phyloP scores from a whole-genome alignment of 2,888 invertebrate species.

The Drosophila pullipes region DNA sequence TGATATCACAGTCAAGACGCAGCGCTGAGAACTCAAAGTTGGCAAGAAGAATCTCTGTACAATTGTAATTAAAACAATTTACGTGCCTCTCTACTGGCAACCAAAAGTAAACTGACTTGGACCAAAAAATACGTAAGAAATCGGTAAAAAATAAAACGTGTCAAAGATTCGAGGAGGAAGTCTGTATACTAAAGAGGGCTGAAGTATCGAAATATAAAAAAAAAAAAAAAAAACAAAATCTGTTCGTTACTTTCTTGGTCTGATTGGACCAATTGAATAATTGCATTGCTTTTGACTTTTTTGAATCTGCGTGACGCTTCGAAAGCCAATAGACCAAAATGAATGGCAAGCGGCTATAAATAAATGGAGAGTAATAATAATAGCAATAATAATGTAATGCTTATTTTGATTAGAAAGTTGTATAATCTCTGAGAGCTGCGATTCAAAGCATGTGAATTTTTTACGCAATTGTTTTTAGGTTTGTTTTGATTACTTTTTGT shows the following conservation, averaged over 20 bases:
- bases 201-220: background rate
- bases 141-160: slow-evolving; percentile 24
- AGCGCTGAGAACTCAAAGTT: slow-evolving; percentile 25
- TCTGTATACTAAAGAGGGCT: background rate
- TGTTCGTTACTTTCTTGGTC: slow-evolving; percentile 25
- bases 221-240: background rate
- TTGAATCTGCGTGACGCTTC: slow-evolving; percentile 49
- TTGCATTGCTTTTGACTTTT: slow-evolving; percentile 37
- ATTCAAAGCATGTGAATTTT: slow-evolving; percentile 70
- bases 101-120: slow-evolving; percentile 41
- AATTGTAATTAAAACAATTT: slow-evolving; percentile 82
- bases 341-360: slow-evolving; percentile 20
- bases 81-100: slow-evolving; percentile 62
- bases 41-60: slow-evolving; percentile 36
- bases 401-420: slow-evolving; percentile 79
- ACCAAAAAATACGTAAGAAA: slow-evolving; percentile 43
- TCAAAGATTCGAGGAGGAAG: background rate
- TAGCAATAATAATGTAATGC: slow-evolving; percentile 64
- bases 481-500: slow-evolving; percentile 34
- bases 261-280: slow-evolving; percentile 61
- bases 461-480: slow-evolving; percentile 65
- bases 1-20: slow-evolving; percentile 51
- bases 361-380: slow-evolving; percentile 34
- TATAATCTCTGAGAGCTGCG: slow-evolving; percentile 67
- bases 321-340: slow-evolving; percentile 29